Base-by-base conservation (phyloP, 92 coral and sea anemone genomes). In the Parazoanthus swiftii region DNA sequence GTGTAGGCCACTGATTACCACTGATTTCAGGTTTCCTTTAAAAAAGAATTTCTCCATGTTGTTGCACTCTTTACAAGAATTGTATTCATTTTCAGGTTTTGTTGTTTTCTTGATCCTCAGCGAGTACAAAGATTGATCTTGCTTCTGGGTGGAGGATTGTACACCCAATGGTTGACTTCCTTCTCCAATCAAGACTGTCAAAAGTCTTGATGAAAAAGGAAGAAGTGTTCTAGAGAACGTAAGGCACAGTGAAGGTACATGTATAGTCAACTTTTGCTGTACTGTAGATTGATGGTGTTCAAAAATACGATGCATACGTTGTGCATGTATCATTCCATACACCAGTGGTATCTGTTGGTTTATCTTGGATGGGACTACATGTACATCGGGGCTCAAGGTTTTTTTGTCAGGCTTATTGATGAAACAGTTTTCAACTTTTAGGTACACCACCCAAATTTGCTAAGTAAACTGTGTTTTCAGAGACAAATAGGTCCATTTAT, bases 131-230 rank as follows among this genome's bases (percentile, higher is more conserved):
- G 78, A 48, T 84, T 11, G 37, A 66, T 13, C 54, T 21, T 82
- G 39, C 86, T 82, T 66, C 86, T 66, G 75, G 75, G 48, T 84
- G 51, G 56, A 63, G 86, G 76, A 66, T 82, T 82, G 72, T 82
- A 67, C 89, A n/a, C 87, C 37, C 88, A 58, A 42, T 94, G 98
- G 98, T 94, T 94, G 98, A 38, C 95, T 94, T 94, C 98, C 98
- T 94, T 94, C 98, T 38, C 98, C 98, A 93, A 89, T 94, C 93
- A 92, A 94, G 98, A 86, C 98, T 86, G 80, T 25, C 18, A 39
- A 36, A 79, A 78, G 98, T 93, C 98, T 94, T 93, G 95, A 93
- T 94, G 88, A 93, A 94, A 94, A 94, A 94, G 98, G 98, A 94
- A 94, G 95, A 85, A 81, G 85, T 80, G 65, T 58, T 18, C 36